Base-by-base conservation (phyloP, 1,140 invertebrate genomes). In the Tetraneura akinire region DNA sequence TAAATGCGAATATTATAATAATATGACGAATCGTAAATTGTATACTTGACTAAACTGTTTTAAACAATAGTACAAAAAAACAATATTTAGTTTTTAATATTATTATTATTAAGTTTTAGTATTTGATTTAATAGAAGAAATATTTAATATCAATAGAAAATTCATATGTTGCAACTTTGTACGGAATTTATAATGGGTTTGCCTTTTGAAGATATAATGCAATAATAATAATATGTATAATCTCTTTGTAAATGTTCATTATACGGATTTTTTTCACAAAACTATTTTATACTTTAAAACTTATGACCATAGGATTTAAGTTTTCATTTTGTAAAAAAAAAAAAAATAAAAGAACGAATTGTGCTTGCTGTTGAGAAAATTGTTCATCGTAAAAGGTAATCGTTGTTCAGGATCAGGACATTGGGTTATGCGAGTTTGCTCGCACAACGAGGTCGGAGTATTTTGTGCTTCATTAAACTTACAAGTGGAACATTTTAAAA, bases 401-500 rank as follows among this genome's bases (percentile, higher is more conserved):
- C 53, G 23, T 78, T 62, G 74, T 78, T 45, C 73, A 23, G 53
- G 45, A 70, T 70, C 66, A 18, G 66, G 55, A 10, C 73, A 26
- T 42, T n/a, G 51, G 55, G 32, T 37, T 74, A 55, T 74, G 13
- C 37, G 37, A 78, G 74, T 76, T 45, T 45, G 53, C 37, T 62
- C 53, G 29, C n/a, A 47, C 6, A 74, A 37, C 71, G 29, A 21
- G 21, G 57, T 26, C 55, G 21, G 74, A 78, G 55, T 62, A 60
- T 78, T 78, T 78, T 62, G 74, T 47, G 74, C 74, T 78, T 62
- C 74, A 78, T 78, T 78, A 78, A 78, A 78, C 74, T 42, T 78
- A 78, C 74, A 78, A 78, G 74, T 42, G 53, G 55, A 62, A 16
- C 37, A 18, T 57, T 60, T 62, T 62, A 42, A 60, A 78, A 78